Evolutionary conservation across 37 sponge, comb jelly and placozoan genomes (phyloP), one percentile per base, ranked within the genome.

Genomic region (Haliclona indistincta): DNA sequence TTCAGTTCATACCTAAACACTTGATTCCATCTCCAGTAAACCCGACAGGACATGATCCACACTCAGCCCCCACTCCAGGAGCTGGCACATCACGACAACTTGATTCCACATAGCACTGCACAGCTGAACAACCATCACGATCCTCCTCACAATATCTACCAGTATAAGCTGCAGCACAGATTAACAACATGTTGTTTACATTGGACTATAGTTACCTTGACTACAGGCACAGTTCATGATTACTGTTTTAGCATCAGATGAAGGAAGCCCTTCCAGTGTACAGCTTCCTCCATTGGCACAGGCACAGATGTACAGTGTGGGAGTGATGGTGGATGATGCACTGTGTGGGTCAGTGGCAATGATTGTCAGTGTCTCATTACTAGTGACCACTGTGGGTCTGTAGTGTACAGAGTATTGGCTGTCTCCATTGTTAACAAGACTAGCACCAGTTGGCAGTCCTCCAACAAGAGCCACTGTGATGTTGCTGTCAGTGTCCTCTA

Each of bases 281-380:
- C 78, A 78, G 53, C 47, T 78, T 19, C 68, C 78, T 63, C 51
- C 68, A 52, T 78, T 78, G 38, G 19, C 34, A 67, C 78, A 78
- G 38, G 37, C 78, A 78, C 78, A 78, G 38, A 67, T 36, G 26
- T 47, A 47, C n/a, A 58, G 26, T n/a, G 7, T 20, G 11, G 60
- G 60, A 8, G 7, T 26, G 11, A 58, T 7, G n/a, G 28, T 58
- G 7, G 60, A 6, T 25, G 26, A 25, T 11, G 33, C 44, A 69
- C 41, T 69, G 11, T 6, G 11, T 5, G 70, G 28, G 41, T 69
- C 70, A 6, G 11, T 43, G 22, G 70, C 70, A 22, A 69, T 45
- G 25, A 69, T 37, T 13, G 70, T 37, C 70, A 69, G 23, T n/a
- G 15, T 10, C 7, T 43, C 3, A 23, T 69, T 43, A 37, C 29